Conservation (phyloP, 2,113 vertebrate genomes). For the Sinocyclocheilus rhinocerous region DNA sequence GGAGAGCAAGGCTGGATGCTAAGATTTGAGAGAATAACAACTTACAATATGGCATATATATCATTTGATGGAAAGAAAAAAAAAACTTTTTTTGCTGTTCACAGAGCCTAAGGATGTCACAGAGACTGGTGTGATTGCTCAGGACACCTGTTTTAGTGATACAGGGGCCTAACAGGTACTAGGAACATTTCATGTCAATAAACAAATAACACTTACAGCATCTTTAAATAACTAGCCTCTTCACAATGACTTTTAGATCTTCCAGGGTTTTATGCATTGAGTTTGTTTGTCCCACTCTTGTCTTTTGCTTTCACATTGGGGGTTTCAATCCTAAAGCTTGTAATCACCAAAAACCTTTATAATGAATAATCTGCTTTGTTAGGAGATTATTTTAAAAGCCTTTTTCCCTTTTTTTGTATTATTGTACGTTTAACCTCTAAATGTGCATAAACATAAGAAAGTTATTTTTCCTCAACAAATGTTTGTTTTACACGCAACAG, state of each 20-base stretch:
- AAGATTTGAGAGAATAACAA: not conserved
- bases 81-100: not conserved
- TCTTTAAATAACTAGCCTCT: not conserved
- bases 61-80: not conserved
- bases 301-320: not conserved
- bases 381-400: not conserved
- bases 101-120: not conserved
- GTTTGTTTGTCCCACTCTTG: not conserved
- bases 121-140: not conserved
- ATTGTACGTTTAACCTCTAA: not conserved
- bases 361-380: not conserved
- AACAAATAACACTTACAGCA: not conserved
- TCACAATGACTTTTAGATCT: not conserved
- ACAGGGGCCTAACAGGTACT: not conserved
- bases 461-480: slow-evolving; percentile 15
- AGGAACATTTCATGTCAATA: not conserved
- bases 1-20: not conserved
- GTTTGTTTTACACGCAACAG: slow-evolving; percentile 37
- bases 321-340: not conserved
- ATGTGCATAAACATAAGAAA: slow-evolving; percentile 3
- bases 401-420: not conserved
- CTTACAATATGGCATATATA: not conserved
- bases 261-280: not conserved
- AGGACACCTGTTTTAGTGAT: not conserved
- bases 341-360: not conserved